phyloP scores from a whole-genome alignment of 2,797 vertebrate genomes.

The Pteropus rufus region DNA sequence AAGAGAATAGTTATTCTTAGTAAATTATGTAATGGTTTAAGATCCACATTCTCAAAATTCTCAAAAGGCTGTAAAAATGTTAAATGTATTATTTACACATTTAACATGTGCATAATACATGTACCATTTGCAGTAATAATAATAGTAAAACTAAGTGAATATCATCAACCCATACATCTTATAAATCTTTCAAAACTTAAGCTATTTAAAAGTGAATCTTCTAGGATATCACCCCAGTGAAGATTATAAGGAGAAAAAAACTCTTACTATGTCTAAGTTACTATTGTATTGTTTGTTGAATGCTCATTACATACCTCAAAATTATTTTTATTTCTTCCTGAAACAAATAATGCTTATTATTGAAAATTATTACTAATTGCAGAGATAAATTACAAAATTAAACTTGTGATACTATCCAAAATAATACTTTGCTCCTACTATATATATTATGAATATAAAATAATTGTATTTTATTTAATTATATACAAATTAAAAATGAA shows the following conservation, averaged over 20 bases:
- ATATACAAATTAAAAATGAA: not conserved
- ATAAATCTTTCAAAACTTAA: constrained; percentile 21
- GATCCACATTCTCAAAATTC: not conserved
- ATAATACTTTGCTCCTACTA: not conserved
- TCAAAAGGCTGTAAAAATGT: constrained; percentile 11
- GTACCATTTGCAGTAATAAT: not conserved
- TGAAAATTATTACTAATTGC: not conserved
- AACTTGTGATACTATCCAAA: not conserved
- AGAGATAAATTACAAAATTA: not conserved
- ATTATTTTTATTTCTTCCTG: constrained; percentile 36
- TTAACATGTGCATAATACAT: not conserved
- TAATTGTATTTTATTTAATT: not conserved
- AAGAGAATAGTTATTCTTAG: not conserved
- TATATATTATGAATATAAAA: not conserved
- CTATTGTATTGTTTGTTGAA: constrained; percentile 26
- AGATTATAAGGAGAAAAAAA: constrained; percentile 11
- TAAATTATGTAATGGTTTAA: constrained; percentile 11
- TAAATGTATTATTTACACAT: constrained; percentile 49
- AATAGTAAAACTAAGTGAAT: not conserved
- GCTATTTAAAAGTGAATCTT: not conserved
- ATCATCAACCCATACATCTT: not conserved
- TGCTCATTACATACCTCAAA: constrained; percentile 1
- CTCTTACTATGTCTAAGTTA: not conserved
- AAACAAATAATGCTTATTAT: constrained; percentile 17
- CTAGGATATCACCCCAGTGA: not conserved